Conservation (phyloP, 2,797 vertebrate genomes). For the Chromobotia macracanthus region DNA sequence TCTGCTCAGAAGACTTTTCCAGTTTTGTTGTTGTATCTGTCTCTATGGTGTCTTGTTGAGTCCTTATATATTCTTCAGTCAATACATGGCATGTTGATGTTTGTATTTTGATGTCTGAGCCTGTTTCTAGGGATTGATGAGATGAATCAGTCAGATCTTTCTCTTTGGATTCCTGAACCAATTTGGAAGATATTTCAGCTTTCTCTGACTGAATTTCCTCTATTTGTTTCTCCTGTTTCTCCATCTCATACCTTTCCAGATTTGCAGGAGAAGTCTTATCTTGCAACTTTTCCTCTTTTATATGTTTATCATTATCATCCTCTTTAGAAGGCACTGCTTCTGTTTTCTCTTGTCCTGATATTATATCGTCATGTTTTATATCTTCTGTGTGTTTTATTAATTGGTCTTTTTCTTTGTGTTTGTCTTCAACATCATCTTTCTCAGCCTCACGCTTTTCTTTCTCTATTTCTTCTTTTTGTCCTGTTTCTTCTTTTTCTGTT, state of each 20-base stretch:
- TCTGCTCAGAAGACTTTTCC: conserved; percentile 36
- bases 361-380: conserved; percentile 34
- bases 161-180: conserved; percentile 36
- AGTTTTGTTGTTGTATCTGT: conserved; percentile 19
- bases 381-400: conserved; percentile 24
- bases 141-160: conserved; percentile 29
- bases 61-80: conserved; percentile 7
- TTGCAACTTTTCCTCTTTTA: conserved; percentile 12
- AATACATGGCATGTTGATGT: conserved; percentile 22
- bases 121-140: conserved; percentile 10
- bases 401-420: conserved; percentile 37
- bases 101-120: conserved; percentile 30
- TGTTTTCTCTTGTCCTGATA: conserved; percentile 39
- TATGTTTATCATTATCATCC: conserved; percentile 9
- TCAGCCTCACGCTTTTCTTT: conserved; percentile 56
- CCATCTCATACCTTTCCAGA: conserved; percentile 38
- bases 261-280: conserved; percentile 15
- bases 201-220: conserved; percentile 46
- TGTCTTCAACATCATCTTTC: conserved; percentile 50
- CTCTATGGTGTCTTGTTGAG: conserved; percentile 13
- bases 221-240: conserved; percentile 47
- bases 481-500: conserved; percentile 55
- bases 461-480: conserved; percentile 59
- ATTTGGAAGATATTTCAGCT: conserved; percentile 23
- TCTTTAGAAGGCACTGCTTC: conserved; percentile 33